A percentile compares a stretch with the other conserved stretches of the same genome.
These are phyloP conservation scores for Nymphalis urticae DNA, from an alignment of 2,888 invertebrate genomes.

Conservation along the genomic window DNA sequence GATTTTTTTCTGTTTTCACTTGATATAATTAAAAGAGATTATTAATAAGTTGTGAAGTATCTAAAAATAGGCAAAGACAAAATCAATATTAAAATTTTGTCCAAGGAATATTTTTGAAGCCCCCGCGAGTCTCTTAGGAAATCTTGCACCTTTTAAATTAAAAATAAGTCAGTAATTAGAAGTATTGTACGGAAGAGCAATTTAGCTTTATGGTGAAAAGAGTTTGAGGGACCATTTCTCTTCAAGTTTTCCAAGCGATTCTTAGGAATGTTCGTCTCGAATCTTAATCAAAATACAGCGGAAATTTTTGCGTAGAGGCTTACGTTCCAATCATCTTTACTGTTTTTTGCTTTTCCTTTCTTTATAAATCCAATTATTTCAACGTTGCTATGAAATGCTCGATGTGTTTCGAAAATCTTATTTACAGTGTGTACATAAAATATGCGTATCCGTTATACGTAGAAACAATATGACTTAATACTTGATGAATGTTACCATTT, in stretches of 20 bases:
- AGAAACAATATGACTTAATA: too few species aligned
- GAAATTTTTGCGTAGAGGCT: slow-evolving; percentile 16
- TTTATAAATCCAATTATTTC: slow-evolving; percentile 21
- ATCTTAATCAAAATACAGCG: slow-evolving; percentile 22
- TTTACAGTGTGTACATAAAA: background rate
- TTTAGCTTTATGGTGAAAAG: slow-evolving; percentile 20
- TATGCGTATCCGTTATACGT: too few species aligned
- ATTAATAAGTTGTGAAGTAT: background rate
- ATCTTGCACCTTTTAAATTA: slow-evolving; percentile 3
- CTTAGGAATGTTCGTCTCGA: slow-evolving; percentile 18
- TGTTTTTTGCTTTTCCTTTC: slow-evolving; percentile 18
- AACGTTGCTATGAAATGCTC: slow-evolving; percentile 6
- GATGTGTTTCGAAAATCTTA: slow-evolving; percentile 18
- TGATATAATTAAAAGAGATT: too few species aligned
- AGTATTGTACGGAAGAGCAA: slow-evolving; percentile 14
- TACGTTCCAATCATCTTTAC: slow-evolving; percentile 25
- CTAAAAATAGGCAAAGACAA: background rate
- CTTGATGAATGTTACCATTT: too few species aligned
- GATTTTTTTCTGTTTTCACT: too few species aligned
- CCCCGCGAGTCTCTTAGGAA: background rate
- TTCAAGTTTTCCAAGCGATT: slow-evolving; percentile 19
- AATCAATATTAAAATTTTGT: background rate
- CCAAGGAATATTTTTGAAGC: background rate
- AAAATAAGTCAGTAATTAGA: slow-evolving; percentile 12
- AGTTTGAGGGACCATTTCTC: slow-evolving; percentile 15